phyloP scores from a whole-genome alignment of 92 coral and sea anemone species.

The Anthopleura xanthogrammica region DNA sequence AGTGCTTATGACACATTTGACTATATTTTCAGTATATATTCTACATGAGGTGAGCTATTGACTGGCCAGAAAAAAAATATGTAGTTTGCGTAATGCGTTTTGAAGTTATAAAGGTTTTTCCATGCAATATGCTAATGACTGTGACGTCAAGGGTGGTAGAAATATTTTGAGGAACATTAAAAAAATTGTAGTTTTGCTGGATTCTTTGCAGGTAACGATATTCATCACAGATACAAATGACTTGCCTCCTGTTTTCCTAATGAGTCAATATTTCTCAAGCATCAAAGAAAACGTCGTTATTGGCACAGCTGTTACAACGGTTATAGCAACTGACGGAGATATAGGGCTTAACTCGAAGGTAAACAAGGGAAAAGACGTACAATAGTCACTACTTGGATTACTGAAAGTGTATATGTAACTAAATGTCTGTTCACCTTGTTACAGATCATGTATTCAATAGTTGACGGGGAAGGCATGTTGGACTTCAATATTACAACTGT shows the following conservation, averaged over 20 bases:
- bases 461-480: slow-evolving; percentile 13
- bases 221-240: slow-evolving; percentile 62
- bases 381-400: too few relatives aligned
- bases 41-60: too few relatives aligned
- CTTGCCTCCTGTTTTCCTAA: slow-evolving; percentile 56
- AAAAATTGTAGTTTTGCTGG: neutral
- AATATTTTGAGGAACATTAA: too few relatives aligned
- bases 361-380: neutral
- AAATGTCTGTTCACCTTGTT: neutral
- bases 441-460: slow-evolving; percentile 11
- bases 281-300: slow-evolving; percentile 32
- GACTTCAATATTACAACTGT: slow-evolving; percentile 37
- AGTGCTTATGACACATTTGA: too few relatives aligned
- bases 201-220: slow-evolving; percentile 42
- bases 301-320: slow-evolving; percentile 29
- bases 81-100: too few relatives aligned
- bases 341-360: slow-evolving; percentile 45
- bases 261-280: slow-evolving; percentile 21
- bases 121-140: too few relatives aligned
- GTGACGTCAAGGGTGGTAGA: neutral
- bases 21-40: too few relatives aligned
- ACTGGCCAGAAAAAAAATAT: too few relatives aligned
- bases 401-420: neutral
- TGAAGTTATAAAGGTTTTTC: too few relatives aligned
- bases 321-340: slow-evolving; percentile 49